Base-by-base conservation (phyloP, 1,140 invertebrate genomes). In the Drosophila nebulosa region DNA sequence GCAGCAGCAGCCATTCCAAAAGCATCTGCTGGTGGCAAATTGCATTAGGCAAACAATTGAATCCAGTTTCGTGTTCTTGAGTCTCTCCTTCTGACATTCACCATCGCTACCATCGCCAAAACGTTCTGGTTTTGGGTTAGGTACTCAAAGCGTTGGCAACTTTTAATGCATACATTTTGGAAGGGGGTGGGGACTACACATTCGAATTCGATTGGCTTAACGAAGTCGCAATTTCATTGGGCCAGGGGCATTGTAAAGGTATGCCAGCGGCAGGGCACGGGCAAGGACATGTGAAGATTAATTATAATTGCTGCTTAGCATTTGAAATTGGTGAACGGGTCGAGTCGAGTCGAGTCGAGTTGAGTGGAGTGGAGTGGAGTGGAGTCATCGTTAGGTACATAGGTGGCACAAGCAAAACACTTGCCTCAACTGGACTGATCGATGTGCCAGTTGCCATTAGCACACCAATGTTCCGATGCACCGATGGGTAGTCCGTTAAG, bases 31-130 rank as follows among this genome's bases (percentile, higher is more conserved):
- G 58, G 27, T 56, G 32, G 22, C 27, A 79, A 79, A 79, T 79
- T 79, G 77, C 77, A 75, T 79, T 79, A 79, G 77, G 77, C 77
- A 79, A 79, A 79, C 76, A 79, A 79, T 79, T 79, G 70, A 79
- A 61, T 74, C 30, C 36, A 61, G 57, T 58, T 32, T 67, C 53
- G 39, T 46, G 39, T 46, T 46, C 39, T 46, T 46, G 39, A 46
- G 39, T 46, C 21, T 46, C 16, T 18, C 39, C 16, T 21, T 7
- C 16, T 46, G 39, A 46, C 16, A 16, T 36, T 36, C 35, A 36
- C 4, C 35, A 14, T 12, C n/a, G 35, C 35, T 36, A 1, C 3
- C 7, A 58, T 46, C 39, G 39, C 39, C 39, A 46, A 46, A 46
- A 21, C 18, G 39, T 46, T 46, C 39, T 18, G 39, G 39, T 46